A percentile compares a stretch with the other conserved stretches of the same genome.
These are phyloP conservation scores for Dendrocopos noguchii DNA, from an alignment of 2,113 vertebrate genomes.

Conservation along the genomic window DNA sequence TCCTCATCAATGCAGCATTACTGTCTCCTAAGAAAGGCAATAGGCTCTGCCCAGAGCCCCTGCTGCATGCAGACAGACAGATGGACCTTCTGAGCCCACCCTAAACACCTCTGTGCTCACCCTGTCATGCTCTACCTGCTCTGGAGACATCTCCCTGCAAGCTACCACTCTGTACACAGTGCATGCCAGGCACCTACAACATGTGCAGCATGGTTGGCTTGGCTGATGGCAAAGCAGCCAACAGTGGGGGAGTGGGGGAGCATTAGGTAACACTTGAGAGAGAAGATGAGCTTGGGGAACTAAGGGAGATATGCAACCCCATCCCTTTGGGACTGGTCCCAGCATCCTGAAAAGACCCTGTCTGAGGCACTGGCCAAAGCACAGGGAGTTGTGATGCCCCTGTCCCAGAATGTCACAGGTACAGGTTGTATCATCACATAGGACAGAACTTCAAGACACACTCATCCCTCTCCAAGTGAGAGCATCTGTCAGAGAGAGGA, in stretches of 20 bases:
- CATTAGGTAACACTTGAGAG: background rate
- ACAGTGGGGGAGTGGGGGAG: background rate
- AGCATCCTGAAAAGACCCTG: background rate
- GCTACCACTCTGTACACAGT: accelerated
- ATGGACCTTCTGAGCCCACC: background rate
- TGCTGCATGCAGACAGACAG: background rate
- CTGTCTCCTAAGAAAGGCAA: background rate
- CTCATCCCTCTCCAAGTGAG: no score
- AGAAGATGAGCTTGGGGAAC: background rate
- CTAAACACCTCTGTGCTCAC: background rate
- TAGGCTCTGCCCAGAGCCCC: background rate
- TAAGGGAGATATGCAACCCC: background rate
- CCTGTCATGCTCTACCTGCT: background rate
- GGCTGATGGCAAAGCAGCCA: background rate
- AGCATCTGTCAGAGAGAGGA: background rate
- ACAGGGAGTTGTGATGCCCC: background rate
- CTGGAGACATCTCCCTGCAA: background rate
- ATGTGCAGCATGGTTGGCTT: accelerated
- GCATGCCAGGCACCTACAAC: background rate
- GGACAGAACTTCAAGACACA: background rate
- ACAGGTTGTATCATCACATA: background rate
- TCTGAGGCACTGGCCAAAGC: background rate
- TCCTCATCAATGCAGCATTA: background rate
- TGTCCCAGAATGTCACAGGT: background rate
- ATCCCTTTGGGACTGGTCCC: background rate